Evolutionary conservation across 2,797 vertebrate species (phyloP), one percentile per base, ranked within the genome.

Genomic region (Xenentodon cancila): DNA sequence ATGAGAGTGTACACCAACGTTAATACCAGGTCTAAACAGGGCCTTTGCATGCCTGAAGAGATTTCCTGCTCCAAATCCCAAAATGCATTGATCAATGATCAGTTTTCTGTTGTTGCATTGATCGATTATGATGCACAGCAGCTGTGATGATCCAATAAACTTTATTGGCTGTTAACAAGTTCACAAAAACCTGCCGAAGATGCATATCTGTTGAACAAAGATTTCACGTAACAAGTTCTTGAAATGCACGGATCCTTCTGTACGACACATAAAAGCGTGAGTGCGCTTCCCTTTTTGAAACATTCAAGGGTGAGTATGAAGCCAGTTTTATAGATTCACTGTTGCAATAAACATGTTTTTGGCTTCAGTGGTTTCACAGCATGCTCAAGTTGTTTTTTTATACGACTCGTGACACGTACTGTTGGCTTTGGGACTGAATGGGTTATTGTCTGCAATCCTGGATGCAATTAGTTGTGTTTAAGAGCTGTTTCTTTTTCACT

Each of bases 381-480:
- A 71, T 55, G 61, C 15, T 73, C 61, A 56, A 16, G 22, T 51
- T 19, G 63, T 46, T 34, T 79, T 77, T 74, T 73, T 40, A 15
- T 15, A 1, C 4, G 12, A 76, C 59, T 71, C 74, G 63, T 68
- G 68, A 85, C 71, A 65, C 49, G 54, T 64, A 60, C 30, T 67
- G 53, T 77, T 62, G 77, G 75, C 61, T 37, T 71, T 79, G 22
- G 56, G 63, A 70, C 59, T 75, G 66, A 80, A 61, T 20, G 17
- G 34, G 45, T 45, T 53, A 81, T 88, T 83, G 86, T 85, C 75
- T 70, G 50, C 84, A 75, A 87, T 88, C 84, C 78, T 85, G 1
- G 20, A 60, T 32, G 70, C 74, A 85, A 77, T 87, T 82, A 88
- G 61, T 61, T 43, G 61, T 17, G 48, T 82, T 86, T 79, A 79